Evolutionary conservation across 2,888 invertebrate genomes (phyloP), one percentile per base, ranked within the genome.

Genomic region (Clusia tigrina): DNA sequence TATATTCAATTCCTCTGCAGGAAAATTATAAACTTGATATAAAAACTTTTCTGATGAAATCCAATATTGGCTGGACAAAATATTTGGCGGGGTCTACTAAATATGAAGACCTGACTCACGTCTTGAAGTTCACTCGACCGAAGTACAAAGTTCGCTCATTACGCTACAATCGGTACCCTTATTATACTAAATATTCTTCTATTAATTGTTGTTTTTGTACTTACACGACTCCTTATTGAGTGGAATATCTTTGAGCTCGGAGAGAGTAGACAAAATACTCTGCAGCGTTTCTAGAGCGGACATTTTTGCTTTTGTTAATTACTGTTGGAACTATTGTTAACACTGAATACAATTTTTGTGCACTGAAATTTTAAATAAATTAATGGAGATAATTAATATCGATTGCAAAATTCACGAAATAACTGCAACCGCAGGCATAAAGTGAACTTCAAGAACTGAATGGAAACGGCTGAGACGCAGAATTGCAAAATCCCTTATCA

Each of bases 171-270:
- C n/a, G n/a, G n/a, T n/a, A n/a, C n/a, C n/a, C n/a, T n/a, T n/a
- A n/a, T n/a, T n/a, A n/a, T n/a, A n/a, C n/a, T n/a, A n/a, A n/a
- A n/a, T n/a, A n/a, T n/a, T n/a, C n/a, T n/a, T n/a, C n/a, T n/a
- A n/a, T n/a, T n/a, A n/a, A n/a, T n/a, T n/a, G n/a, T n/a, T 32
- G 6, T 48, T 22, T 10, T 23, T 24, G 64, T 76, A 80, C 80
- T 80, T 79, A 80, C 80, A 74, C 67, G 80, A 74, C 67, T 80
- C 80, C 51, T 79, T 76, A 72, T 80, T 80, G 20, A 78, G 63
- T 25, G 78, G 74, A 69, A 80, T 71, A 63, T 79, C 75, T 69
- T 73, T 72, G 62, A 80, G 69, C 71, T 80, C 78, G 63, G 63
- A 67, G 63, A 80, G 69, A 56, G 78, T 63, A 68, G 74, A 72